Evolutionary conservation across 2,113 vertebrate species (phyloP).

Genomic region (Oxyura jamaicensis): DNA sequence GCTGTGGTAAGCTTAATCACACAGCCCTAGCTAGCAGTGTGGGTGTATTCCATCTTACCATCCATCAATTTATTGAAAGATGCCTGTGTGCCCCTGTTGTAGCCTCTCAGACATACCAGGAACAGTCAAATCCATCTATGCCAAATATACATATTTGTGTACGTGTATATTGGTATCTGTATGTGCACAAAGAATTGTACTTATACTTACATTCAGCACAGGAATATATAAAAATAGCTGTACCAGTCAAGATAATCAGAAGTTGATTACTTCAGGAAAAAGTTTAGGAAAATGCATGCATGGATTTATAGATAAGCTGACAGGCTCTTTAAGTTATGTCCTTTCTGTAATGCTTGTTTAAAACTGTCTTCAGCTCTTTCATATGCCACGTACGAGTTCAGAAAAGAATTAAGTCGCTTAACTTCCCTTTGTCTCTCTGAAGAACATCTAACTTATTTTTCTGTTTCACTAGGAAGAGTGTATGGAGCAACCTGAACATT

Average conservation of each 20-base stretch:
- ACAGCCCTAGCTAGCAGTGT: not conserved
- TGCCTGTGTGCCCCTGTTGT: not conserved
- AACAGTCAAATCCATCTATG: not conserved
- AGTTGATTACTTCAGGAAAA: not conserved
- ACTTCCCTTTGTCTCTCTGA: not conserved
- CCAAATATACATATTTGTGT: accelerated
- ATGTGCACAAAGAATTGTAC: not conserved
- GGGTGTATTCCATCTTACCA: not conserved
- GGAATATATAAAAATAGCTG: not conserved
- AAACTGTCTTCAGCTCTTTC: not conserved
- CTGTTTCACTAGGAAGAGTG: not conserved
- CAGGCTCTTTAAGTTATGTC: not conserved
- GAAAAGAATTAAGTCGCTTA: not conserved
- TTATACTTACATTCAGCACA: not conserved
- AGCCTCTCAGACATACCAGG: not conserved
- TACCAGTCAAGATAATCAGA: not conserved
- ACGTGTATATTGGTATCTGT: not conserved
- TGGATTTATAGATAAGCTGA: not conserved
- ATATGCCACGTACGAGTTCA: not conserved
- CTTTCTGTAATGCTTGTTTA: not conserved
- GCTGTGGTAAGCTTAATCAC: not conserved
- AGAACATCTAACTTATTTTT: not conserved
- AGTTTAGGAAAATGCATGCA: not conserved
- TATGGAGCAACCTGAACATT: accelerated
- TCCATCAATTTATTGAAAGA: not conserved